Evolutionary conservation across 2,888 invertebrate genomes (phyloP), one percentile per base, ranked within the genome.

Genomic region (Phymatocera aterrima): DNA sequence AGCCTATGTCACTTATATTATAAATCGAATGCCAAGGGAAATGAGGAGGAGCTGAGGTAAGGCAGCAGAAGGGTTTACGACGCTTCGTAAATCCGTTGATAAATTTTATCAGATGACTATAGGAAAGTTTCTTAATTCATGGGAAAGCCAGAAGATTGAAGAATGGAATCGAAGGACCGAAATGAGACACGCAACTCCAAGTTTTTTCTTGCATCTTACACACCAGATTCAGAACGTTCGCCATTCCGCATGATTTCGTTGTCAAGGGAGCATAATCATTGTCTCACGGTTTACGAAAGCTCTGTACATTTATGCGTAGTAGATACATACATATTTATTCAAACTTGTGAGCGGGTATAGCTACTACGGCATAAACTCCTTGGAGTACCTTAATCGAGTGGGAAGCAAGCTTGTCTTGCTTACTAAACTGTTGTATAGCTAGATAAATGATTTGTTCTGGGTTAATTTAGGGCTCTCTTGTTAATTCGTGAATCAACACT

Each of bases 401-500:
- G 51, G 51, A 72, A 18, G 18, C 18, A 15, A 51, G 48, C 51
- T 34, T 51, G 72, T 72, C 72, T 51, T 72, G 72, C 51, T 72
- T 72, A 72, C 72, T 72, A 72, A 72, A 72, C 72, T 72, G 72
- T 72, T 72, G 72, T 72, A n/a, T n/a, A 72, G 72, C 72, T 79
- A 43, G 72, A 81, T 84, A 85, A 83, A 83, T 82, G 87, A 86
- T 86, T 84, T 85, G 86, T 87, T 84, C 84, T 78, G 70, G 83
- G 85, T 84, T 85, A 84, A 84, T 86, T 87, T 83, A 82, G 85
- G 83, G 81, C 81, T 83, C n/a, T n/a, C 82, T 84, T 85, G 85
- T 87, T 88, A 88, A 88, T 88, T 85, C 86, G 88, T 87, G 85
- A 88, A 88, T 88, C 88, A 88, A 87, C 88, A 88, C 84, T 57